These are phyloP conservation scores for Lasioglossum vierecki DNA, from an alignment of 2,888 invertebrate genomes.

Conservation along the genomic window DNA sequence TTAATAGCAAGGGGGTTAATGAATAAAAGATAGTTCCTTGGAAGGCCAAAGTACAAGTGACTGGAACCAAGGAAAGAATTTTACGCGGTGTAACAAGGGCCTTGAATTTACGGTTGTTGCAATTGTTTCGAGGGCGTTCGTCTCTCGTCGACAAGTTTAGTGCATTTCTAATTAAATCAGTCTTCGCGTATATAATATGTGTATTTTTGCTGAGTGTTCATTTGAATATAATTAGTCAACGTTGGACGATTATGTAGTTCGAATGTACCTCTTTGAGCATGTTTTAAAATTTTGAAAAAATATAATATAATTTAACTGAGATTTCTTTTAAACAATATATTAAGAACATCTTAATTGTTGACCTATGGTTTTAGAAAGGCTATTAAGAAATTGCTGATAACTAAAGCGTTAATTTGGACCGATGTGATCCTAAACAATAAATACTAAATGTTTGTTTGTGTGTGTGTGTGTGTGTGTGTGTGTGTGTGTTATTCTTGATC, in stretches of 20 bases:
- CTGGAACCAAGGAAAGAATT: slow-evolving; percentile 22
- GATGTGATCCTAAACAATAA: neutral
- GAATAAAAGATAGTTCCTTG: slow-evolving; percentile 52
- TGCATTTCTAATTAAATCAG: neutral
- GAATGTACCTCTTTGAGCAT: too few species aligned
- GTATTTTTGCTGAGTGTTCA: too few species aligned
- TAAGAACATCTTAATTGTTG: too few species aligned
- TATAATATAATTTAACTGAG: too few species aligned
- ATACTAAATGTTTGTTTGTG: neutral
- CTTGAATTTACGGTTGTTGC: neutral
- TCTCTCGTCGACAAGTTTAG: neutral
- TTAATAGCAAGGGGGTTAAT: slow-evolving; percentile 34
- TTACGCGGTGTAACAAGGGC: neutral
- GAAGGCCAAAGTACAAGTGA: slow-evolving; percentile 33
- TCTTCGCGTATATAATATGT: neutral
- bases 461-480: too few species aligned
- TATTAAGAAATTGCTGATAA: too few species aligned
- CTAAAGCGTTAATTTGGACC: neutral
- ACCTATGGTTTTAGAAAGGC: too few species aligned
- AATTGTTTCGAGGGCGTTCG: neutral
- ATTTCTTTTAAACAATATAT: too few species aligned
- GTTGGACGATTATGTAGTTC: too few species aligned
- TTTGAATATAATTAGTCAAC: too few species aligned
- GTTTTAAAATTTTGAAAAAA: too few species aligned
- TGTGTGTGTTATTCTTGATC: too few species aligned